phyloP scores from a whole-genome alignment of 2,113 vertebrate genomes.

The Lepisosteus oculatus region DNA sequence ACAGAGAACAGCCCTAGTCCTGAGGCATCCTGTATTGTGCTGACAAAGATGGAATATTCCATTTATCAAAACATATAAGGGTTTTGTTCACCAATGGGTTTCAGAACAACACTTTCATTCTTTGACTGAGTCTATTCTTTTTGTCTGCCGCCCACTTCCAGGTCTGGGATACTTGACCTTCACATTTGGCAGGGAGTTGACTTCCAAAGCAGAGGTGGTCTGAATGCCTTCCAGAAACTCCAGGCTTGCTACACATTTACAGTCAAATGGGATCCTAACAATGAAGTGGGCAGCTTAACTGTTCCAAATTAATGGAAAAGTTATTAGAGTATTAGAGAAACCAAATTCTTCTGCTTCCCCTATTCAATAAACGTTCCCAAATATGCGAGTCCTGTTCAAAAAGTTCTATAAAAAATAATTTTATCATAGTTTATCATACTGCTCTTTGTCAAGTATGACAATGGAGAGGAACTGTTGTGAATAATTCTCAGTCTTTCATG shows the following conservation, averaged over 20 bases:
- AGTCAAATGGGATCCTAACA: background rate
- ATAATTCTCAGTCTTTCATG: background rate
- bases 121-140: slow-evolving; percentile 17
- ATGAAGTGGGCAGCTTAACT: slow-evolving; percentile 1
- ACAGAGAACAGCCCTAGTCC: slow-evolving; percentile 3
- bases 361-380: too few species aligned
- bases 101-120: slow-evolving; percentile 49
- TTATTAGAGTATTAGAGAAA: too few species aligned
- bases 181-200: slow-evolving; percentile 19
- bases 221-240: background rate
- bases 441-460: too few species aligned
- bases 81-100: slow-evolving; percentile 25
- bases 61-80: slow-evolving; percentile 12
- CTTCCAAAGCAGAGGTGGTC: slow-evolving; percentile 25
- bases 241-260: background rate
- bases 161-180: slow-evolving; percentile 46
- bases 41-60: slow-evolving; percentile 23
- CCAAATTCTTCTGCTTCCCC: too few species aligned
- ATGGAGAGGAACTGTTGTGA: too few species aligned
- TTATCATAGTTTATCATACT: too few species aligned
- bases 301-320: background rate
- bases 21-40: background rate
- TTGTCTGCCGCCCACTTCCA: slow-evolving; percentile 36
- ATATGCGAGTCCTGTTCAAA: too few species aligned
- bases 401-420: too few species aligned